Evolutionary conservation across 1,140 invertebrate species (phyloP).

Genomic region (Myzus persicae): DNA sequence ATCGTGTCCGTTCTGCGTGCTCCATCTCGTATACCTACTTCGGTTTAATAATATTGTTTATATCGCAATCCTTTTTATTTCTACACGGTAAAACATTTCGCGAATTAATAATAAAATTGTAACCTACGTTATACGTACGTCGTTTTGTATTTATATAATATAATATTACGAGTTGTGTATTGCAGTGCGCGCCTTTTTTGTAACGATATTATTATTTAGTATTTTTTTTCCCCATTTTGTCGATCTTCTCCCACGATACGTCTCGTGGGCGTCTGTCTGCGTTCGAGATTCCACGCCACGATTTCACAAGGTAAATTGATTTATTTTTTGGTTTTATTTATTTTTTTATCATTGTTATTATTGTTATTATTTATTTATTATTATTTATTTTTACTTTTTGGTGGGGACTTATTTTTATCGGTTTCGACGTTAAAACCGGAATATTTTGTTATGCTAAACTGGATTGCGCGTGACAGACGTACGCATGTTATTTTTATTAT

Average conservation of each 20-base stretch:
- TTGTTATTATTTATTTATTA: background rate
- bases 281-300: constrained; percentile 39
- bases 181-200: background rate
- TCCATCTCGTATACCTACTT: background rate
- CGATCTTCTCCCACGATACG: constrained; percentile 30
- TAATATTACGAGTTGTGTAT: background rate
- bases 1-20: background rate
- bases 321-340: constrained; percentile 3
- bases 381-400: background rate
- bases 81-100: background rate
- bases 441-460: background rate
- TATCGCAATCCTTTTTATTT: background rate
- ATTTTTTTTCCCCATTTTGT: background rate
- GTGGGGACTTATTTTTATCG: background rate
- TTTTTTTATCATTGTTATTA: constrained; percentile 3
- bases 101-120: background rate
- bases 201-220: constrained; percentile 7
- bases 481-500: background rate
- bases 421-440: constrained; percentile 29
- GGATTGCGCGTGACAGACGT: background rate
- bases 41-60: background rate
- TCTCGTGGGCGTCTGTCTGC: constrained; percentile 34
- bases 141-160: background rate
- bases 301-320: constrained; percentile 48
- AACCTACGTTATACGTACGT: background rate